These are phyloP conservation scores for Lepidochitona cinerea DNA, from an alignment of 2,888 invertebrate genomes.

Conservation along the genomic window DNA sequence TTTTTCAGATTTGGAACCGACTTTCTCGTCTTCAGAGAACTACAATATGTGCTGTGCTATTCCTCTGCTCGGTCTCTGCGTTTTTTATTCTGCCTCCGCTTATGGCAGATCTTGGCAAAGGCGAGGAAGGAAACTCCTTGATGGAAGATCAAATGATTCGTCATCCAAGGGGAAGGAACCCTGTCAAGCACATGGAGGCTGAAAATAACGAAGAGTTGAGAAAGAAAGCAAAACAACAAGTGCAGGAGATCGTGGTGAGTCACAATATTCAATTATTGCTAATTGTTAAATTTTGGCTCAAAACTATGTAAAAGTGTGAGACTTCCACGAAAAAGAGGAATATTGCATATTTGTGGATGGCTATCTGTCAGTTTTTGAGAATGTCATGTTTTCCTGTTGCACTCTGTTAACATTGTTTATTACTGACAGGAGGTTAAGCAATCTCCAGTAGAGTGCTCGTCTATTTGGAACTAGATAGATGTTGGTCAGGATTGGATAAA, in stretches of 20 bases:
- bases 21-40: conserved; percentile 65
- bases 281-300: too few species aligned
- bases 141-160: background rate
- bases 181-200: conserved; percentile 16
- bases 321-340: too few species aligned
- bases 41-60: conserved; percentile 48
- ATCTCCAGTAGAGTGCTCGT: too few species aligned
- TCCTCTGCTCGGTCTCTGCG: conserved; percentile 47
- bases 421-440: too few species aligned
- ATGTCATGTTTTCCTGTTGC: too few species aligned
- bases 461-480: too few species aligned
- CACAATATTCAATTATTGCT: too few species aligned
- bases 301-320: too few species aligned
- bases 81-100: conserved; percentile 53
- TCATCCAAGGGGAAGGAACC: conserved; percentile 15
- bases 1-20: conserved; percentile 63
- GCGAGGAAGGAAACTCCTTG: conserved; percentile 16
- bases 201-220: conserved; percentile 23
- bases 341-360: too few species aligned
- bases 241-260: conserved; percentile 36
- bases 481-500: too few species aligned
- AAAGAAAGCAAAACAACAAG: conserved; percentile 34
- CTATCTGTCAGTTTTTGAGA: too few species aligned
- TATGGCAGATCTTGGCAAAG: conserved; percentile 30
- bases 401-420: too few species aligned